These are phyloP conservation scores for Calameuta pallipes DNA, from an alignment of 2,888 invertebrate species.

Conservation along the genomic window DNA sequence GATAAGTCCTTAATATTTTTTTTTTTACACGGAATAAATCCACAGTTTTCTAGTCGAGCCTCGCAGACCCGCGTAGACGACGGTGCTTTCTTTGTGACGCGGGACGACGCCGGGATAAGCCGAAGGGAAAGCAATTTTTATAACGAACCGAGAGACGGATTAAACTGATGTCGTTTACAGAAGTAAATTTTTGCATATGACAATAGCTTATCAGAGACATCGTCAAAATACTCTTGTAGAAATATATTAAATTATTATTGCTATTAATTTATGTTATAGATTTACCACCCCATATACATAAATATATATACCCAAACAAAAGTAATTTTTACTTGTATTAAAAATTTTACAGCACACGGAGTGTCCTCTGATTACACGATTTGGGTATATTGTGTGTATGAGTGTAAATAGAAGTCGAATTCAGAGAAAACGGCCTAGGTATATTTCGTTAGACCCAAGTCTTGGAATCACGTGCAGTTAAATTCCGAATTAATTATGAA, in stretches of 20 bases:
- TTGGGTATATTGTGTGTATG: not conserved
- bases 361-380: not conserved
- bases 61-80: too few species aligned
- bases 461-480: conserved; percentile 12
- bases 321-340: not conserved
- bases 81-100: too few species aligned
- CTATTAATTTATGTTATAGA: not conserved
- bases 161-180: too few species aligned
- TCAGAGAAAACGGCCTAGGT: not conserved
- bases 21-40: too few species aligned
- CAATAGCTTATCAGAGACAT: not conserved
- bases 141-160: too few species aligned
- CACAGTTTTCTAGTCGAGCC: too few species aligned
- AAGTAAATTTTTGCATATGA: too few species aligned
- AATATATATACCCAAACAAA: not conserved
- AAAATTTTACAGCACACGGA: not conserved
- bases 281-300: too few species aligned
- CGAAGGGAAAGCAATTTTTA: not conserved
- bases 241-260: not conserved
- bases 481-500: conserved; percentile 42
- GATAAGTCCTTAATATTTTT: too few species aligned
- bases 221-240: not conserved
- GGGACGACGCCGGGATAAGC: not conserved
- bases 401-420: not conserved
- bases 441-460: not conserved